Base-by-base conservation (phyloP, 2,113 vertebrate species). In the Passer domesticus region DNA sequence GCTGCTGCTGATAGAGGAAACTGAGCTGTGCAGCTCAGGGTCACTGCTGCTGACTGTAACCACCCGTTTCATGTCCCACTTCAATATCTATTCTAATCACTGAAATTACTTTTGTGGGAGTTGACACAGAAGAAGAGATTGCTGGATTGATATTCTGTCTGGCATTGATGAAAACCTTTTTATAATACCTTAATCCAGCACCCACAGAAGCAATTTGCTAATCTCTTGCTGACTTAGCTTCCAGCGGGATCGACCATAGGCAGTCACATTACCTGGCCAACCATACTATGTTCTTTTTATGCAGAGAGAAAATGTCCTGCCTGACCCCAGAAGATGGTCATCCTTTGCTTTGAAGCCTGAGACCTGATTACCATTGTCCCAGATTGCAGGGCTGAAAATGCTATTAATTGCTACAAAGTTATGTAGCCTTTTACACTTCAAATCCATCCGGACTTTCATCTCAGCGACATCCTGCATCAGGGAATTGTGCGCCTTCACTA, bases 171-270 rank as follows among this genome's bases (percentile, higher is more conserved):
- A 81, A 95, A 96, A 95, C 80, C 88, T 79, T 94, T 96, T 92
- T 82, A 58, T 90, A 95, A 96, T 81, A 56, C 88, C 87, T 94
- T 96, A 95, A 96, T 95, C 95, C 92, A 95, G 90, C 92, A 96
- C 83, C 90, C 90, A 94, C 68, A 43, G 92, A 96, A 96, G 94
- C 90, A 92, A 96, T 95, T 97, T 96, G 82, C 85, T 96, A 96
- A 96, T 97, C 94, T 95, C 94, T 94, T 93, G 92, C 92, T 96
- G 95, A 97, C 25, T 95, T 94, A 74, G 92, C 83, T 97, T 90
- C 78, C 60, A 79, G 77, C 2, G 0, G 78, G 87, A 94, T 87
- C 55, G 43, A 85, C 92, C 84, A 90, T 47, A 59, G 23, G 80
- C 89, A 90, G 89, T 67, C 86, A 70, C 72, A 75, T 88, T 88